phyloP scores from a whole-genome alignment of 2,113 vertebrate genomes.

The Eonycteris spelaea region DNA sequence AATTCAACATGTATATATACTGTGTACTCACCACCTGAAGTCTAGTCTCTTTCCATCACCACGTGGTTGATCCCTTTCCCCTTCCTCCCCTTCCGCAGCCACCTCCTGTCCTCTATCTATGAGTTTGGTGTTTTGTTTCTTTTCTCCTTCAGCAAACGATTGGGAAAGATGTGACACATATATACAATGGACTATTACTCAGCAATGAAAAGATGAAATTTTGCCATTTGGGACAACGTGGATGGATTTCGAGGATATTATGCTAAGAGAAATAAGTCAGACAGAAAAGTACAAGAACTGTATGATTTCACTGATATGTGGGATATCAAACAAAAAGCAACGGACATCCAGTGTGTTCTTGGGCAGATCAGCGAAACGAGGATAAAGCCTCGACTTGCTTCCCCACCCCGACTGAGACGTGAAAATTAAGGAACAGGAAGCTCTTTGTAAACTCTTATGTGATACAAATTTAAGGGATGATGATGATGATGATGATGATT shows the following conservation, averaged over 20 bases:
- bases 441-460: neutral
- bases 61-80: too few relatives aligned
- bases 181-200: neutral
- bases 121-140: neutral
- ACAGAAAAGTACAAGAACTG: too few relatives aligned
- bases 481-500: neutral
- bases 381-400: too few relatives aligned
- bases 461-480: neutral
- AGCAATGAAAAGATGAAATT: neutral
- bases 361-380: neutral
- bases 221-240: neutral
- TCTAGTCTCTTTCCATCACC: neutral
- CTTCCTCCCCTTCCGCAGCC: neutral
- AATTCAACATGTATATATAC: rapidly evolving
- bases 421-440: neutral
- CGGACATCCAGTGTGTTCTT: neutral
- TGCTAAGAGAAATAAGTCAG: neutral
- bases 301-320: neutral
- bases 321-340: neutral
- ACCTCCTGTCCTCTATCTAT: neutral
- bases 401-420: neutral
- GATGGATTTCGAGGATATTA: neutral
- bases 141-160: neutral
- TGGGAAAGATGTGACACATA: neutral
- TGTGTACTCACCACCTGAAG: neutral